Base-by-base conservation (phyloP, 1,140 invertebrate species). In the Luehdorfia chinensis region DNA sequence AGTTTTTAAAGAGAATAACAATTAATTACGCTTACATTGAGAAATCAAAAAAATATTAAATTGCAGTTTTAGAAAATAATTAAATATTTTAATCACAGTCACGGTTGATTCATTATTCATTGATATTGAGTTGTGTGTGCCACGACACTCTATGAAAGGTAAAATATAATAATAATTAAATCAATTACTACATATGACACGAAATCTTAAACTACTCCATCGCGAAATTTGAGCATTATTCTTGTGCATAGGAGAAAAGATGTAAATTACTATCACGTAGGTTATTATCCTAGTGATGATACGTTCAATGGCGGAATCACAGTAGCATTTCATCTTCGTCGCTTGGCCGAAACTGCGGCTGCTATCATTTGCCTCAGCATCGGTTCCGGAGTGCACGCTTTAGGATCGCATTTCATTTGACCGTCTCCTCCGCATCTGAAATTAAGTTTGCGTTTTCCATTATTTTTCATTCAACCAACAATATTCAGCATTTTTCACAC, bases 391-490 rank as follows among this genome's bases (percentile, higher is more conserved):
- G 92, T 93, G 75, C 96, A 97, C 45, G 92, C 89, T 80, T 92
- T 92, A 30, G 96, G 96, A 83, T 97, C 94, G 83, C 96, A 97
- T 84, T 96, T 93, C 95, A 97, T 97, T 83, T 96, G 93, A 61
- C 95, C 95, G 78, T 95, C 91, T 31, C 92, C 90, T 63, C 94
- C 95, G 87, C 95, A 96, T 84, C 95, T 96, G 84, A 13, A 89
- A 89, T 74, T 75, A 67, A 21, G 7, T 32, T 51, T 5, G 25
- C 23, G 25, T 2, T 44, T 27, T 47, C 27, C 31, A 47, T 50
- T 43, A 34, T 45, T 30, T 12, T 45, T 18, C n/a, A n/a, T n/a
- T n/a, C n/a, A n/a, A 34, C 27, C 2, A 15, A 11, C 3, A 28
- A 41, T 2, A 18, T 1, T 46, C 14, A 8, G n/a, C n/a, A n/a